Percentiles rank a stretch among this genome's conserved stretches.
Evolutionary conservation across 2,113 vertebrate genomes (phyloP).

Genomic region (Tenrec ecaudatus): DNA sequence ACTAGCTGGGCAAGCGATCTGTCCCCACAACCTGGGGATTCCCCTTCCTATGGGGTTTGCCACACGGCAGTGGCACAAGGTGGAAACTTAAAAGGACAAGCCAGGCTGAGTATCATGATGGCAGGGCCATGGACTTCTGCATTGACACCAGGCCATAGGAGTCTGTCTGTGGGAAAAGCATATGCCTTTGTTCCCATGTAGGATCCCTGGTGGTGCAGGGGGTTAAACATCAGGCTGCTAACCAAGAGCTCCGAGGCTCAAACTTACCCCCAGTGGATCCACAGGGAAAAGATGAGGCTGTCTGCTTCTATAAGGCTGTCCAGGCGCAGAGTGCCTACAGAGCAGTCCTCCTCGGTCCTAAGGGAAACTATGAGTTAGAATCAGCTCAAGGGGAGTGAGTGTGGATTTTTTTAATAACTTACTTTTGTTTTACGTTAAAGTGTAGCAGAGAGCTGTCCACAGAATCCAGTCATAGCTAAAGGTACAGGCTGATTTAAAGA

Average conservation of each 20-base stretch:
- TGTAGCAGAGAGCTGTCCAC: not conserved
- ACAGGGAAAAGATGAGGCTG: no score
- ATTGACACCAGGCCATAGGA: not conserved
- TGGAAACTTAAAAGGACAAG: not conserved
- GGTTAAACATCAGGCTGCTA: not conserved
- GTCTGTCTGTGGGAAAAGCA: not conserved
- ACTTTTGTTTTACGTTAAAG: not conserved
- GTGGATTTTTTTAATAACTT: no score
- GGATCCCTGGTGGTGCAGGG: not conserved
- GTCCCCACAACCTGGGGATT: not conserved
- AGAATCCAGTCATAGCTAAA: not conserved
- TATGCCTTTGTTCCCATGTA: not conserved
- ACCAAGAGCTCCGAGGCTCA: not conserved
- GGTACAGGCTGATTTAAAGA: not conserved
- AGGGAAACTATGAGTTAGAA: not conserved
- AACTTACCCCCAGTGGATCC: not conserved
- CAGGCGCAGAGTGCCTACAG: not conserved
- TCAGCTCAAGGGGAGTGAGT: not conserved
- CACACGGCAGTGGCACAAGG: fast-evolving
- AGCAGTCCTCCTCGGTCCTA: not conserved
- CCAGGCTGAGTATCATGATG: not conserved
- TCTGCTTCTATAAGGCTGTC: no score
- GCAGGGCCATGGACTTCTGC: not conserved
- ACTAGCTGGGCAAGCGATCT: not conserved
- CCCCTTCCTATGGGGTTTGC: not conserved